These are phyloP conservation scores for Propithecus deckenii DNA, from an alignment of 2,797 vertebrate species.

Conservation along the genomic window DNA sequence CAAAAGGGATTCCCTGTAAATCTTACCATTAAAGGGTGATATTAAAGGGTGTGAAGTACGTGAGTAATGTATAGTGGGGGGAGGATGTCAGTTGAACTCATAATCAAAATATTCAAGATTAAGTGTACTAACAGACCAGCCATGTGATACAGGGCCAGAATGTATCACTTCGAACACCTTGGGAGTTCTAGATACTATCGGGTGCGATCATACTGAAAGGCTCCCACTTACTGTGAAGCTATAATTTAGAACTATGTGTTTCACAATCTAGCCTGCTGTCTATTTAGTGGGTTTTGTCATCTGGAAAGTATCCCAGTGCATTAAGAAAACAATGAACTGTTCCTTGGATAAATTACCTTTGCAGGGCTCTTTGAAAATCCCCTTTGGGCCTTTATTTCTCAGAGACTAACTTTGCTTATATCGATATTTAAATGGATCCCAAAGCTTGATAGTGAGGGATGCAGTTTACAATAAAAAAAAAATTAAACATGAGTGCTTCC, in stretches of 20 bases:
- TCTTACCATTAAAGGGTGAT: neutral
- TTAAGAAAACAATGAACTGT: slow-evolving; percentile 43
- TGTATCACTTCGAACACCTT: neutral
- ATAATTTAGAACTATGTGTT: neutral
- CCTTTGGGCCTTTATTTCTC: slow-evolving; percentile 35
- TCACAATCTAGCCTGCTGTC: neutral
- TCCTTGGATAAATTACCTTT: slow-evolving; percentile 4
- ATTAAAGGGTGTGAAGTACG: neutral
- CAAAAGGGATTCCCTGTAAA: neutral
- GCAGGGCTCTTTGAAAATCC: neutral
- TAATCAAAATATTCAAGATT: slow-evolving; percentile 20
- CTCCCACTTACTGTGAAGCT: neutral
- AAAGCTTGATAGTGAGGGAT: slow-evolving; percentile 27
- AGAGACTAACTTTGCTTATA: slow-evolving; percentile 20
- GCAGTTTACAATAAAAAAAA: neutral
- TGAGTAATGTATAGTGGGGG: neutral
- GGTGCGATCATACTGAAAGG: neutral
- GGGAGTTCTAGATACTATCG: neutral
- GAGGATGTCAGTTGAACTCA: neutral
- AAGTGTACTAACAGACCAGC: neutral
- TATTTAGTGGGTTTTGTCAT: slow-evolving; percentile 6
- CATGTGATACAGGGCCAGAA: neutral
- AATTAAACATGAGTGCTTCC: neutral
- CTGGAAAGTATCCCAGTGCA: slow-evolving; percentile 27
- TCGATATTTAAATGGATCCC: neutral